Evolutionary conservation across 2,888 invertebrate species (phyloP).

Genomic region (Brachypalpus laphriformis): DNA sequence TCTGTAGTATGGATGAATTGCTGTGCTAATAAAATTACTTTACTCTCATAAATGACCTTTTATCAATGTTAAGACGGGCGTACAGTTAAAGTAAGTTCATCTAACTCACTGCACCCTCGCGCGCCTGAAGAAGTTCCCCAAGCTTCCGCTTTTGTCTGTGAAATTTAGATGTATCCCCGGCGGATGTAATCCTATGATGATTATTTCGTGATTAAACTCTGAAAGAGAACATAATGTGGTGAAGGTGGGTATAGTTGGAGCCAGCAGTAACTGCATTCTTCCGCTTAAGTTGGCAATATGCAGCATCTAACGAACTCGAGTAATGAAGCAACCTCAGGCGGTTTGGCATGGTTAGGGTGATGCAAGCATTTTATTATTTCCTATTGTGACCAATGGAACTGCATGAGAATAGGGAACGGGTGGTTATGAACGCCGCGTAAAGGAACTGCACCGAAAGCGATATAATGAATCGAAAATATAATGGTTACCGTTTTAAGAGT

Average conservation of each 20-base stretch:
- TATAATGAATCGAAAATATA: conserved; percentile 5
- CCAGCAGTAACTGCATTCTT: conserved; percentile 14
- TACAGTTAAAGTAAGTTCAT: conserved; percentile 21
- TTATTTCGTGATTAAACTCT: conserved; percentile 57
- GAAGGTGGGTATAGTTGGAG: background rate
- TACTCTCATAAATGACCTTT: conserved; percentile 60
- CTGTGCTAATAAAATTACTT: conserved; percentile 57
- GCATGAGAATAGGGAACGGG: background rate
- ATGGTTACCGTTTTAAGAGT: background rate
- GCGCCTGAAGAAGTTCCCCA: background rate
- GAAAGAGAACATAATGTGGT: conserved; percentile 10
- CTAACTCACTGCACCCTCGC: background rate
- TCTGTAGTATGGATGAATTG: background rate
- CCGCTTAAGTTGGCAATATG: conserved; percentile 47
- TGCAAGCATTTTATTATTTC: background rate
- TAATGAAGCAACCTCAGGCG: conserved; percentile 17
- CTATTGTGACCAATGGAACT: background rate
- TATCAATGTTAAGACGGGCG: conserved; percentile 40
- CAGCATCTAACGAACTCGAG: conserved; percentile 31
- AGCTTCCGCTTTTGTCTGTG: background rate
- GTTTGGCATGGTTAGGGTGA: background rate
- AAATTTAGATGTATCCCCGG: conserved; percentile 23
- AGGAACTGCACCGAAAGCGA: background rate
- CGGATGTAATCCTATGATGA: conserved; percentile 34
- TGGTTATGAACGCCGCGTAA: no score